Evolutionary conservation across 2,797 vertebrate species (phyloP), one percentile per base, ranked within the genome.

Genomic region (Poeciliopsis gracilis): DNA sequence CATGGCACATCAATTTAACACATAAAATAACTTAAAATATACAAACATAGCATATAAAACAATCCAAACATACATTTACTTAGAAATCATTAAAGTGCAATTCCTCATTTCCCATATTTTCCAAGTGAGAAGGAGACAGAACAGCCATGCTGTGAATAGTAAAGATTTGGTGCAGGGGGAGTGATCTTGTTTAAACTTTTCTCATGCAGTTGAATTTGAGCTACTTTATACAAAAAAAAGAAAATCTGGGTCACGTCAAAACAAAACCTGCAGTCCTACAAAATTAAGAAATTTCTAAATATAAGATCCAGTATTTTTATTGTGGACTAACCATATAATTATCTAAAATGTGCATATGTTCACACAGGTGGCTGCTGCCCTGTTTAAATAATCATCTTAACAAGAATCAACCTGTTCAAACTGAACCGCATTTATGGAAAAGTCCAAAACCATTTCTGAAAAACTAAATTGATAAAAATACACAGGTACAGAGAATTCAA

Each of bases 1-100:
- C 77, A 88, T 93, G 89, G 78, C 89, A 94, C 86, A 53, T 90
- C 76, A 66, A 36, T 81, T 81, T 86, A 46, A 87, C 84, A 88
- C 86, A 88, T 89, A 83, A 89, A 83, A 84, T 77, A 61, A 90
- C 84, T 77, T 84, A 75, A 77, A 86, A 79, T 79, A 67, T 75
- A 89, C 23, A 23, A 78, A 89, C 55, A 59, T 15, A 90, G 80
- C 69, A 81, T 63, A 81, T 45, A 47, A 75, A 82, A 88, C 73
- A 86, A 78, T 78, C 55, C 23, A 83, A 49, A 75, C 63, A 80
- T 33, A 82, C 75, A 86, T 74, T 81, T 75, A 77, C 63, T 91
- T 47, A 89, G 79, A 87, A 86, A 77, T 85, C 33, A 80, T 86
- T 94, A 95, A 95, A 95, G 94, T 96, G 95, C 95, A 86, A 81